These are phyloP conservation scores for Scaptomyza parva DNA, from an alignment of 2,888 invertebrate genomes.

Conservation along the genomic window DNA sequence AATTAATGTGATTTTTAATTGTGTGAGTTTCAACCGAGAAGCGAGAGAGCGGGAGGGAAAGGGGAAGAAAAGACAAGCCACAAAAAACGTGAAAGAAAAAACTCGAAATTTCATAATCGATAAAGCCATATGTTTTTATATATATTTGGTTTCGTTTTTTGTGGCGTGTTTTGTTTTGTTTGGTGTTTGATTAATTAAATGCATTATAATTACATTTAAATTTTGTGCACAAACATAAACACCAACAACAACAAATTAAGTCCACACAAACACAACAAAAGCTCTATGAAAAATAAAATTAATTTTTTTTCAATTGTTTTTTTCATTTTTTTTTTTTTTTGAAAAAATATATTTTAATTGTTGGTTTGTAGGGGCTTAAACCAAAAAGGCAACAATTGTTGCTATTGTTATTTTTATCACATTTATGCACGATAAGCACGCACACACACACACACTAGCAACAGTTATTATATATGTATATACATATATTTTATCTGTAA, in stretches of 20 bases:
- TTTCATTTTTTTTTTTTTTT: constrained; percentile 46
- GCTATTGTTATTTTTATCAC: constrained; percentile 25
- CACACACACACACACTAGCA: constrained; percentile 3
- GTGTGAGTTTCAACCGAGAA: constrained; percentile 27
- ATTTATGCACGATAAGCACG: constrained; percentile 4
- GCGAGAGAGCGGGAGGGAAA: background rate
- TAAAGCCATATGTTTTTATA: background rate
- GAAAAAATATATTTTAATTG: constrained; percentile 75
- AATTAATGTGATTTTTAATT: constrained; percentile 81
- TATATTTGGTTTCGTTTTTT: too few relatives aligned
- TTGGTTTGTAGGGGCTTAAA: constrained; percentile 38
- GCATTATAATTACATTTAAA: constrained; percentile 51
- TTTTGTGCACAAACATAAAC: constrained; percentile 37
- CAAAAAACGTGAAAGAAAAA: background rate
- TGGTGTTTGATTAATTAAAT: constrained; percentile 24
- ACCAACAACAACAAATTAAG: constrained; percentile 22
- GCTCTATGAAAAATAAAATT: constrained; percentile 21
- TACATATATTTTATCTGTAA: constrained; percentile 56
- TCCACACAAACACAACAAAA: constrained; percentile 11
- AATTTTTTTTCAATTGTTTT: constrained; percentile 52
- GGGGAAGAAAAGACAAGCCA: too few relatives aligned
- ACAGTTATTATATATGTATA: constrained; percentile 9
- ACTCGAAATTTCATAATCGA: background rate
- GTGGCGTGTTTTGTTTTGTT: too few relatives aligned
- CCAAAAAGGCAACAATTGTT: constrained; percentile 24